These are phyloP conservation scores for Anorthoa munda DNA, from an alignment of 2,888 invertebrate species.

Conservation along the genomic window DNA sequence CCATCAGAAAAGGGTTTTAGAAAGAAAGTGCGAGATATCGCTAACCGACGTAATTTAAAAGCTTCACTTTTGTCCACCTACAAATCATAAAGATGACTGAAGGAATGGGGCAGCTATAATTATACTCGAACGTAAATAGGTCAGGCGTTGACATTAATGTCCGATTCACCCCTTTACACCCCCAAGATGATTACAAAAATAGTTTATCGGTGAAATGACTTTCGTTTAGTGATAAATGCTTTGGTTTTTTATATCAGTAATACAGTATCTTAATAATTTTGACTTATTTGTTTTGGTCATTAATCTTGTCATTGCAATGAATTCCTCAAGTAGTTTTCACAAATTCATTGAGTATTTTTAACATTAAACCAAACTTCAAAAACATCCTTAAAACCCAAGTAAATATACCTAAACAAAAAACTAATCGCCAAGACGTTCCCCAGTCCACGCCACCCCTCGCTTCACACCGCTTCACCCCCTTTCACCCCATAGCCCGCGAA, in stretches of 20 bases:
- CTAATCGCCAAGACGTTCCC: constrained; percentile 71
- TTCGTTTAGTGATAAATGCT: neutral
- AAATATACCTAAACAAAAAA: constrained; percentile 65
- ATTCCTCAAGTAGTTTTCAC: neutral
- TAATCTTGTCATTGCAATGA: neutral
- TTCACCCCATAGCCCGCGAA: constrained; percentile 63
- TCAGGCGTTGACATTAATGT: constrained; percentile 8
- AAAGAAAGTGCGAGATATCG: too few relatives aligned
- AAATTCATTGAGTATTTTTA: too few relatives aligned
- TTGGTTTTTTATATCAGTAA: neutral
- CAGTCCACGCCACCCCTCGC: constrained; percentile 63
- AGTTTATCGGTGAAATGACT: neutral
- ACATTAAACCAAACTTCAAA: neutral
- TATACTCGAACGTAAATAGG: constrained; percentile 13
- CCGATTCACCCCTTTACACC: neutral
- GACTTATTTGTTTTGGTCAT: neutral
- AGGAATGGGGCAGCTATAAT: neutral
- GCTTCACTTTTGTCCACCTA: too few relatives aligned
- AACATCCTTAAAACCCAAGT: constrained; percentile 19
- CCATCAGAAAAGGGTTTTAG: too few relatives aligned
- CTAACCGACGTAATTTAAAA: too few relatives aligned
- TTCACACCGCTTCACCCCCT: constrained; percentile 49
- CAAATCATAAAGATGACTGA: neutral
- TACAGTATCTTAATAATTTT: neutral
- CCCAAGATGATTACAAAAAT: neutral